Conservation (phyloP, 2,797 vertebrate genomes). For the Rhinophrynus dorsalis region DNA sequence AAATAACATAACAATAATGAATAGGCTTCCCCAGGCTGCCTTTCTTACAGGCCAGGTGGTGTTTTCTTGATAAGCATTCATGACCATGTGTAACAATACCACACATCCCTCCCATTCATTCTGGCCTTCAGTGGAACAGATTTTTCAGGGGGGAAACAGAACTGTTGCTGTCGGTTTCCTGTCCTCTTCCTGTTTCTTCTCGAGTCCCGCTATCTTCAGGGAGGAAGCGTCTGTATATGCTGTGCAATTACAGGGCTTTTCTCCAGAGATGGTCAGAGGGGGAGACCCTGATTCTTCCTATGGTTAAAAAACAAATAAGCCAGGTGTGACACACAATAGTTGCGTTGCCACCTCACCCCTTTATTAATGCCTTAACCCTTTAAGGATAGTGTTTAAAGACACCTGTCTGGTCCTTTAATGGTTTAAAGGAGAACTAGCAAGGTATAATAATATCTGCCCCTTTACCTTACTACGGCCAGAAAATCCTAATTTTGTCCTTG, state of each 20-base stretch:
- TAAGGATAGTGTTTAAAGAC: too few species aligned
- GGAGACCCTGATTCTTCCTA: background rate
- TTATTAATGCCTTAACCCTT: too few species aligned
- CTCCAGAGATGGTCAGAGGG: background rate
- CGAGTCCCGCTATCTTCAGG: background rate
- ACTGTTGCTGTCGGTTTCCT: conserved; percentile 11
- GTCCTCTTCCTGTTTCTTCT: conserved; percentile 29
- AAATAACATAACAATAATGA: too few species aligned
- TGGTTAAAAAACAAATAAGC: background rate
- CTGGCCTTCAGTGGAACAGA: background rate
- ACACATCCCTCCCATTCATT: conserved; percentile 7
- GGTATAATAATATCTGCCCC: too few species aligned
- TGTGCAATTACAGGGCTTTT: background rate
- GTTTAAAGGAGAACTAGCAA: too few species aligned
- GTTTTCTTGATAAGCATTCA: background rate
- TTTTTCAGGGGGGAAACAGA: conserved; percentile 5
- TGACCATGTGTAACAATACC: background rate
- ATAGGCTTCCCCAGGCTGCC: too few species aligned
- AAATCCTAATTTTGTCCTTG: too few species aligned
- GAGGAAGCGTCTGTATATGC: background rate
- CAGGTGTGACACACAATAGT: conserved; percentile 3
- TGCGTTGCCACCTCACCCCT: too few species aligned
- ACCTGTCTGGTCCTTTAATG: too few species aligned
- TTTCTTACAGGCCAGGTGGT: background rate
- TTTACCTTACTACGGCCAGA: too few species aligned